Evolutionary conservation across 2,797 vertebrate genomes (phyloP).

Genomic region (Rhinophrynus dorsalis): DNA sequence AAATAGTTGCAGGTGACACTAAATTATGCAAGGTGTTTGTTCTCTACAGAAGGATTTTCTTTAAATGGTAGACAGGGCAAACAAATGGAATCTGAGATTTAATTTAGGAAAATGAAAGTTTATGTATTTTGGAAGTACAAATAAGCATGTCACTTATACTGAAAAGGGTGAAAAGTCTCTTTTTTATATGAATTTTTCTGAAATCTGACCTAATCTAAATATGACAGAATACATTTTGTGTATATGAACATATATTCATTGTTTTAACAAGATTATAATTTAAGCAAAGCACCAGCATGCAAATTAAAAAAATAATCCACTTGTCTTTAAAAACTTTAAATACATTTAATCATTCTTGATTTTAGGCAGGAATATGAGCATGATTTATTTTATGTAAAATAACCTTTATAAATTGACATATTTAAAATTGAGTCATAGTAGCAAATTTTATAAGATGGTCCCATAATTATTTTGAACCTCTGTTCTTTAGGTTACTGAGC

Average conservation of each 20-base stretch:
- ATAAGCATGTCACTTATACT: too few species aligned
- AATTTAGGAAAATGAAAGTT: too few species aligned
- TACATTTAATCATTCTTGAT: neutral
- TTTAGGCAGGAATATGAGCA: neutral
- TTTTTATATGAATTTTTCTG: too few species aligned
- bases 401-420: neutral
- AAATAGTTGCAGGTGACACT: too few species aligned
- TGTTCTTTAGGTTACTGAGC: constrained; percentile 1
- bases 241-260: neutral
- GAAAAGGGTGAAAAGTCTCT: too few species aligned
- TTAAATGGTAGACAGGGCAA: too few species aligned
- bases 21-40: too few species aligned
- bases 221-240: neutral
- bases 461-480: constrained; percentile 1
- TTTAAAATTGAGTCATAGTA: neutral
- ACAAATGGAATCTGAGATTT: too few species aligned
- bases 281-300: neutral
- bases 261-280: neutral
- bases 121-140: too few species aligned
- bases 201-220: too few species aligned
- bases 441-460: neutral
- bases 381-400: neutral
- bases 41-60: too few species aligned
- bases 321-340: neutral
- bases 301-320: neutral